Evolutionary conservation across 2,888 invertebrate genomes (phyloP), one percentile per base, ranked within the genome.

Genomic region (Conistra vaccinii): DNA sequence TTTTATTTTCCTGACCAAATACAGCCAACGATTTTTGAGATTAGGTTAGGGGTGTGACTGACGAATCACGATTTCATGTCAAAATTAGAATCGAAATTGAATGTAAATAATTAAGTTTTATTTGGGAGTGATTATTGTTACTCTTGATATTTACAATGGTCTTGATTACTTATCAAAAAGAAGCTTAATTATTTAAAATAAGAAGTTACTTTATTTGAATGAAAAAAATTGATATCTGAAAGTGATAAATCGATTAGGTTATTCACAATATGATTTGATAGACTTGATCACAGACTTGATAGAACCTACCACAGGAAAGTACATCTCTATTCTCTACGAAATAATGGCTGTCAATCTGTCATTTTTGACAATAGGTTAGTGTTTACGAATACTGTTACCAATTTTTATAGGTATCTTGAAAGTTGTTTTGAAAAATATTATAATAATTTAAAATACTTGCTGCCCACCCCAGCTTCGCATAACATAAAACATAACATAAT

Each of bases 1-100:
- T 85, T 85, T 84, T 84, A 81, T 81, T 87, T 77, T 77, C 62
- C 61, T 78, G 51, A 60, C 60, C 73, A 70, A 63, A 77, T 62
- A 61, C 69, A 84, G 75, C 58, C 65, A 76, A 74, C 73, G 76
- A 86, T 80, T 84, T 80, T 85, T 71, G 66, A 71, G 84, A 67
- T 73, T 73, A 84, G 65, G 32, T 62, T 83, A 86, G 86, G 61
- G 84, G 32, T 85, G 86, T 26, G n/a, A 58, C 66, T n/a, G 35
- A 20, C 53, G 62, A 76, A 26, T 39, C 32, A 69, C 39, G 0
- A 32, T 57, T 32, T 71, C 45, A 5, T 57, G 39, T 71, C 45
- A 5, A 32, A 20, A 70, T 58, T 58, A n/a, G 45, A 82, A 85
- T 81, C 58, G 81, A 65, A 75, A 10, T 3, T 32, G 14, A 9